Percentiles rank a stretch among this genome's conserved stretches.
These are phyloP conservation scores for Polypterus bichir DNA, from an alignment of 2,113 vertebrate genomes.

Conservation along the genomic window DNA sequence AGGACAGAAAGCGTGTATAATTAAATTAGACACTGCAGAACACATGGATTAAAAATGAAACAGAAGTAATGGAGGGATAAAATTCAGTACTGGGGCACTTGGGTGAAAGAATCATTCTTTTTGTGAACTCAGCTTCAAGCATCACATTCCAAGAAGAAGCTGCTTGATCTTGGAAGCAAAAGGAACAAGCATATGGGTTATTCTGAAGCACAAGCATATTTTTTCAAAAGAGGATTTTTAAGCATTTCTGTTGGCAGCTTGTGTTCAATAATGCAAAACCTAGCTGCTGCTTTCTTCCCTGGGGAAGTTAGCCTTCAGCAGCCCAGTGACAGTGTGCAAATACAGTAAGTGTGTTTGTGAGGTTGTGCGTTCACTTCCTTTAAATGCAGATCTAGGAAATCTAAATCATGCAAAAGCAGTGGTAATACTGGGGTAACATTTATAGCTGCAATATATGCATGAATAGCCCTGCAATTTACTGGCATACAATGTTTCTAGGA, in stretches of 20 bases:
- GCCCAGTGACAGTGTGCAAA: constrained; percentile 30
- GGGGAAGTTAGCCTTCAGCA: constrained; percentile 38
- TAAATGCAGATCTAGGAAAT: constrained; percentile 36
- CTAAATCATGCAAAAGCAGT: too few species aligned
- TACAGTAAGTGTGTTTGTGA: background rate
- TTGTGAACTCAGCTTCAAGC: too few species aligned
- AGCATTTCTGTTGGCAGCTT: constrained; percentile 21
- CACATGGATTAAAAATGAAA: too few species aligned
- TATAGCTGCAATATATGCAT: too few species aligned
- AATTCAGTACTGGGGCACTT: too few species aligned
- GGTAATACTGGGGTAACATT: too few species aligned
- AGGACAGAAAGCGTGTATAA: too few species aligned
- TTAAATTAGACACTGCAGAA: too few species aligned
- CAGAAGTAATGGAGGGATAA: too few species aligned
- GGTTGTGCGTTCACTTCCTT: constrained; percentile 23
- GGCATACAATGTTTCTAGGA: too few species aligned
- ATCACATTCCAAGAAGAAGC: background rate
- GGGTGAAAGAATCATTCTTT: too few species aligned
- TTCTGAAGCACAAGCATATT: background rate
- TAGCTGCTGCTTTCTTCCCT: constrained; percentile 29
- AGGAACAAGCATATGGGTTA: constrained; percentile 5
- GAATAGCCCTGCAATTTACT: too few species aligned
- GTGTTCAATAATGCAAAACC: constrained; percentile 50
- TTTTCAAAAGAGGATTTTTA: constrained; percentile 17
- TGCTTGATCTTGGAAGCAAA: background rate